Evolutionary conservation across 2,113 vertebrate genomes (phyloP), one percentile per base, ranked within the genome.

Genomic region (Nematolebias whitei): DNA sequence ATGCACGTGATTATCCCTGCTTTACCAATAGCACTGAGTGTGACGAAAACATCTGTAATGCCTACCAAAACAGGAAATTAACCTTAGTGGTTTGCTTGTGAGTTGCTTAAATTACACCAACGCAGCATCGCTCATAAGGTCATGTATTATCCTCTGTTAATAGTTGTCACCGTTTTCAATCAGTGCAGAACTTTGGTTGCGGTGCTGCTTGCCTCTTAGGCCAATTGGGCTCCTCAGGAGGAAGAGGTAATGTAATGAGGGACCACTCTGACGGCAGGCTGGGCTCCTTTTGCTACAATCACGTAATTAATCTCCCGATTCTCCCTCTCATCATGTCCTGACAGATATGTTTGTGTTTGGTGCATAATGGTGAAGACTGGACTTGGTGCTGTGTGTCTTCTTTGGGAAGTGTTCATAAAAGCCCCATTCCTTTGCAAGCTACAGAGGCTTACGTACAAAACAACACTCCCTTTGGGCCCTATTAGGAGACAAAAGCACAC

Each of bases 381-480:
- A 68, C 71, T 79, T 77, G 69, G 44, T 39, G 23, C 72, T 48
- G 29, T 51, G 15, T 72, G 65, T 78, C 63, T 82, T 63, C 85
- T 92, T 89, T 74, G 71, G 80, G 78, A 87, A 90, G 80, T 45
- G 39, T 85, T 85, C 86, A 79, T 66, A 84, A 87, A 20, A 90
- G 83, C 82, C 90, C n/a, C 88, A 88, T 94, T 95, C 91, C 75
- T 94, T 93, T 92, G 92, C 90, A 90, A 94, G 93, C 95, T 95
- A 91, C 93, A 79, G 95, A 96, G 96, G 95, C 91, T 94, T 95
- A 95, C 94, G 91, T 95, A 96, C 94, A 91, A 95, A 95, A 94
- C 92, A 94, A 92, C 92, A 57, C 92, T 93, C 95, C 96, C 96
- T 95, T 79, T 80, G 96, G 96, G 95, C 90, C 84, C 94, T 93